Percentiles rank a stretch among this genome's conserved stretches.
Evolutionary conservation across 2,113 vertebrate genomes (phyloP).

Genomic region (Marcusenius ussheri): DNA sequence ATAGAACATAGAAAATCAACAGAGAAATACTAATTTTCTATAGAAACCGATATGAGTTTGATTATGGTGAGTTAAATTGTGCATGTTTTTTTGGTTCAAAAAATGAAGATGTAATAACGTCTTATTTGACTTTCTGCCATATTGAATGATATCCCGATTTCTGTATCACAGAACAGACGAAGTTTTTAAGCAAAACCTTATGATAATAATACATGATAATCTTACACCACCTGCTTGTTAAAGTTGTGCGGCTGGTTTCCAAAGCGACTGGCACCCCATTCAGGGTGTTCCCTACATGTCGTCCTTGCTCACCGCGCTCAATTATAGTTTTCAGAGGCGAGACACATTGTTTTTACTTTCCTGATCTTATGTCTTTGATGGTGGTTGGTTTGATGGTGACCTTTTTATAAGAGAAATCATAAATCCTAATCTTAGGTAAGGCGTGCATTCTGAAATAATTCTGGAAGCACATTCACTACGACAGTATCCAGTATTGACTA

Average conservation of each 20-base stretch:
- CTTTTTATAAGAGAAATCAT: background rate
- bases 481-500: background rate
- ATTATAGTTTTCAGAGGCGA: background rate
- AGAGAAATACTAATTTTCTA: background rate
- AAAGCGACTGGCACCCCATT: background rate
- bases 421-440: background rate
- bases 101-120: background rate
- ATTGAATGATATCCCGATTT: background rate
- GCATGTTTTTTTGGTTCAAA: background rate
- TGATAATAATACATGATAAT: background rate
- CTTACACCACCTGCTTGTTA: background rate
- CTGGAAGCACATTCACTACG: background rate
- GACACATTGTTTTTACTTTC: background rate
- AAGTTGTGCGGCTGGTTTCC: background rate
- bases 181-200: background rate
- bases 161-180: background rate
- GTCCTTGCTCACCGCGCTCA: background rate
- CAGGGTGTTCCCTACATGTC: background rate
- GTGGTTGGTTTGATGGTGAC: background rate
- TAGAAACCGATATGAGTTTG: background rate
- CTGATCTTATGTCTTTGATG: background rate
- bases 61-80: background rate
- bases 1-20: background rate
- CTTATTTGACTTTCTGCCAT: background rate
- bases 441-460: background rate